These are phyloP conservation scores for Hedya salicella DNA, from an alignment of 2,888 invertebrate genomes.

Conservation along the genomic window DNA sequence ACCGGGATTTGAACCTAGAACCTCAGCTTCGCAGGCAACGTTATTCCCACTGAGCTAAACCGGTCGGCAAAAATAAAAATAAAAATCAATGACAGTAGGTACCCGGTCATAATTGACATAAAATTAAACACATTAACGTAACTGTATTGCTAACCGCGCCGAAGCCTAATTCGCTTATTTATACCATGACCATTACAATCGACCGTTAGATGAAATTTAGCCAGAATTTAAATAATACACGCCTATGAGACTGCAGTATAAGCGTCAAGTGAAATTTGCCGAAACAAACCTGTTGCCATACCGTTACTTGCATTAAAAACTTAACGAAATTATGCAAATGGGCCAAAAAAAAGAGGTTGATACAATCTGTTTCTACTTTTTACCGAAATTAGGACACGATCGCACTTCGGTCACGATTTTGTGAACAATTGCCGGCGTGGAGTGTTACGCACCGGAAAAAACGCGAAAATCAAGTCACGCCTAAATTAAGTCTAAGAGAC, in stretches of 20 bases:
- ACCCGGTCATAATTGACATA: not conserved
- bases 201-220: slow-evolving; percentile 27
- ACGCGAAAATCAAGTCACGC: slow-evolving; percentile 1
- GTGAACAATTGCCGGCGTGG: slow-evolving; percentile 5
- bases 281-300: slow-evolving; percentile 32
- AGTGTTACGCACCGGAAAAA: slow-evolving; percentile 15
- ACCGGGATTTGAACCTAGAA: too few relatives aligned
- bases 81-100: not conserved
- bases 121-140: slow-evolving; percentile 9
- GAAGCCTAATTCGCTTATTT: slow-evolving; percentile 24
- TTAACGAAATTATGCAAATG: slow-evolving; percentile 23
- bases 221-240: slow-evolving; percentile 13
- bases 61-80: too few relatives aligned
- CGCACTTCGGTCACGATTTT: slow-evolving; percentile 13
- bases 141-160: slow-evolving; percentile 15
- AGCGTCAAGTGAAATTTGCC: slow-evolving; percentile 28
- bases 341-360: slow-evolving; percentile 1
- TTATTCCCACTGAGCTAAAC: too few relatives aligned
- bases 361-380: slow-evolving; percentile 8
- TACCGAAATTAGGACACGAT: slow-evolving; percentile 1
- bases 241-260: slow-evolving; percentile 7
- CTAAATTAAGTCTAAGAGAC: slow-evolving; percentile 18
- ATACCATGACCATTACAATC: slow-evolving; percentile 23
- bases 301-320: slow-evolving; percentile 17
- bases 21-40: too few relatives aligned